Percentiles rank a stretch among this genome's conserved stretches.
These are phyloP conservation scores for Cichlasoma orientale DNA, from an alignment of 2,797 vertebrate species.

Conservation along the genomic window DNA sequence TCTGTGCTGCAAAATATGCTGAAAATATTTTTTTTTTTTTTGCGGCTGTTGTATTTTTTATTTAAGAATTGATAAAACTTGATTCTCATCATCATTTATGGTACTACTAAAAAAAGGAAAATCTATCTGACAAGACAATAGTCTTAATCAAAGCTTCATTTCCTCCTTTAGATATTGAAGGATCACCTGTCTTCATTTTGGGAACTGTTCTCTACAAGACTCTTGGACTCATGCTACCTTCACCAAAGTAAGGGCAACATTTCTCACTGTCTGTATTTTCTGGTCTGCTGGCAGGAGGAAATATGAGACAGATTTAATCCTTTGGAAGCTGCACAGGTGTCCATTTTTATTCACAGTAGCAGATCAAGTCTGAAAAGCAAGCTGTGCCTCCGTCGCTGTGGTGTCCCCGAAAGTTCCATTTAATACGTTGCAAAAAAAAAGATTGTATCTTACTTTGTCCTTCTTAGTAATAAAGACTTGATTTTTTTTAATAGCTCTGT, in stretches of 20 bases:
- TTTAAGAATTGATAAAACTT: background rate
- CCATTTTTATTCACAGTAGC: slow-evolving; percentile 45
- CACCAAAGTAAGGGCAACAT: slow-evolving; percentile 88
- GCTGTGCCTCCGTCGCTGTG: background rate
- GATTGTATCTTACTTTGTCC: background rate
- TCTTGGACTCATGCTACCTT: slow-evolving; percentile 96
- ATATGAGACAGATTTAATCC: slow-evolving; percentile 45
- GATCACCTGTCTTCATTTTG: slow-evolving; percentile 95
- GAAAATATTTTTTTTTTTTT: background rate
- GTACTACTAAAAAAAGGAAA: background rate
- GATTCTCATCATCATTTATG: background rate
- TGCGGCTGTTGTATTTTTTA: background rate
- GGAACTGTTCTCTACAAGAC: slow-evolving; percentile 99
- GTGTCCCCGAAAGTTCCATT: slow-evolving; percentile 37
- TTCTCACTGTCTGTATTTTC: slow-evolving; percentile 32
- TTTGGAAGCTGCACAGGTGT: slow-evolving; percentile 38
- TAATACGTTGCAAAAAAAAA: background rate
- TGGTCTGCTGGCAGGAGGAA: slow-evolving; percentile 37
- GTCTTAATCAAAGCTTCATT: slow-evolving; percentile 15
- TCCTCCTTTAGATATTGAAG: slow-evolving; percentile 88
- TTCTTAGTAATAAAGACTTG: background rate
- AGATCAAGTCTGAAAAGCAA: slow-evolving; percentile 43
- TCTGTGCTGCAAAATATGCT: background rate
- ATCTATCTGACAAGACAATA: background rate
- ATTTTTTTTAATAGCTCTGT: background rate